phyloP scores from a whole-genome alignment of 2,888 invertebrate genomes.

The Lordiphosa andalusiaca region DNA sequence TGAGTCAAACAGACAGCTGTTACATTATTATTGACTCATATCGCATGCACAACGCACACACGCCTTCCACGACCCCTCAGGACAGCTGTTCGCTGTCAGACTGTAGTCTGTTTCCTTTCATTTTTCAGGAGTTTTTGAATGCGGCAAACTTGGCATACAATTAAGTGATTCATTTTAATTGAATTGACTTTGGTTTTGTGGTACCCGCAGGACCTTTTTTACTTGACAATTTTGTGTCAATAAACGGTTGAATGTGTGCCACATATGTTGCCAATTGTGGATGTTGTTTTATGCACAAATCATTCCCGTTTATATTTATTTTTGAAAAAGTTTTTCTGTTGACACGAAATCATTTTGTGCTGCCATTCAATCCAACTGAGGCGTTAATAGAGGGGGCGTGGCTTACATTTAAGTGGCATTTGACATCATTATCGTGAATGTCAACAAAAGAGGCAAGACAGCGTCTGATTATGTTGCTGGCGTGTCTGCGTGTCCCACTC shows the following conservation, averaged over 20 bases:
- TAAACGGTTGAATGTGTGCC: slow-evolving; percentile 35
- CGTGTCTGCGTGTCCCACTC: neutral
- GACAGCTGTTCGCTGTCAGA: slow-evolving; percentile 43
- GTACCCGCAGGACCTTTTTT: slow-evolving; percentile 8
- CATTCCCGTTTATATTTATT: slow-evolving; percentile 2
- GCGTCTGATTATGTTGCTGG: slow-evolving; percentile 8
- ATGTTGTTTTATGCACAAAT: slow-evolving; percentile 16
- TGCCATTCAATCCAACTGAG: slow-evolving; percentile 1
- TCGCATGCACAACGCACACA: slow-evolving; percentile 51
- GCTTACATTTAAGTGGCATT: slow-evolving; percentile 63
- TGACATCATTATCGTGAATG: slow-evolving; percentile 71
- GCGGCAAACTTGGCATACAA: slow-evolving; percentile 66
- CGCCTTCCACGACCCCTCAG: slow-evolving; percentile 17
- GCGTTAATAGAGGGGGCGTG: slow-evolving; percentile 16
- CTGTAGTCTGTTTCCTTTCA: slow-evolving; percentile 31
- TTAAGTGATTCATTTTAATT: slow-evolving; percentile 72
- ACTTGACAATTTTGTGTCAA: slow-evolving; percentile 49
- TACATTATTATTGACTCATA: slow-evolving; percentile 73
- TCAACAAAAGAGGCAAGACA: slow-evolving; percentile 49
- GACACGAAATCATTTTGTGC: slow-evolving; percentile 1
- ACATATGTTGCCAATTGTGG: slow-evolving; percentile 63
- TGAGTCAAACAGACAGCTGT: slow-evolving; percentile 58
- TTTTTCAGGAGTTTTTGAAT: slow-evolving; percentile 49
- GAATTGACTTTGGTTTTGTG: slow-evolving; percentile 52
- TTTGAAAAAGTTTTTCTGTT: slow-evolving; percentile 7